A percentile compares a stretch with the other conserved stretches of the same genome.
Conservation (phyloP, 2,888 invertebrate species). For the Norana najaformis region DNA sequence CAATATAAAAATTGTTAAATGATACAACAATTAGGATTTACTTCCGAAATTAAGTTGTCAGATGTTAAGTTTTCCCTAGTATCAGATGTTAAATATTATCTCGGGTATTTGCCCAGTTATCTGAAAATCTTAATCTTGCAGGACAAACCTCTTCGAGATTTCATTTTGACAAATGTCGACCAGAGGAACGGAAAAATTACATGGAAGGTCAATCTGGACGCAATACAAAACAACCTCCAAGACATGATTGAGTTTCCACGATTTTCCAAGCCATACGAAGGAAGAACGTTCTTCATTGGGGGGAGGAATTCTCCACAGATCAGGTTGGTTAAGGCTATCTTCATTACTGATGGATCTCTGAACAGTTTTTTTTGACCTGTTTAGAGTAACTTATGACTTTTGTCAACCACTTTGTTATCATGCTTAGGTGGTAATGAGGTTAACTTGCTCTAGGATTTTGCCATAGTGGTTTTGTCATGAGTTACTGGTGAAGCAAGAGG, state of each 20-base stretch:
- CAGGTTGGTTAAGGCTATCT: slow-evolving; percentile 46
- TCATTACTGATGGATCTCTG: neutral
- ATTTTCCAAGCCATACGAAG: slow-evolving; percentile 65
- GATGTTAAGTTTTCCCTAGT: neutral
- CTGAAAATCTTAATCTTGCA: neutral
- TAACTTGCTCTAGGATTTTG: no score
- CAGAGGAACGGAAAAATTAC: slow-evolving; percentile 68
- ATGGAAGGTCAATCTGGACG: slow-evolving; percentile 81
- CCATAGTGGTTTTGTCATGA: no score
- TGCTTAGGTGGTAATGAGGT: no score
- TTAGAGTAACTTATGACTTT: neutral
- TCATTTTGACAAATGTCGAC: slow-evolving; percentile 84
- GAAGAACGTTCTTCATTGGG: slow-evolving; percentile 81
- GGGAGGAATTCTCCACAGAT: slow-evolving; percentile 83
- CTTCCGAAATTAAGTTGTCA: neutral
- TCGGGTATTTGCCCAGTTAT: neutral
- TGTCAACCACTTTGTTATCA: neutral
- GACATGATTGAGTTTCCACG: slow-evolving; percentile 73
- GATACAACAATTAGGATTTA: no score
- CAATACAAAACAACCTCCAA: slow-evolving; percentile 71
- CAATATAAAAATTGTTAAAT: no score
- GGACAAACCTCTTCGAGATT: slow-evolving; percentile 65
- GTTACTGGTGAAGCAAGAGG: no score
- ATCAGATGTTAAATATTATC: neutral
- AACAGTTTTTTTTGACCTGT: no score